Evolutionary conservation across 2,888 invertebrate genomes (phyloP).

Genomic region (Mylabris sibirica): DNA sequence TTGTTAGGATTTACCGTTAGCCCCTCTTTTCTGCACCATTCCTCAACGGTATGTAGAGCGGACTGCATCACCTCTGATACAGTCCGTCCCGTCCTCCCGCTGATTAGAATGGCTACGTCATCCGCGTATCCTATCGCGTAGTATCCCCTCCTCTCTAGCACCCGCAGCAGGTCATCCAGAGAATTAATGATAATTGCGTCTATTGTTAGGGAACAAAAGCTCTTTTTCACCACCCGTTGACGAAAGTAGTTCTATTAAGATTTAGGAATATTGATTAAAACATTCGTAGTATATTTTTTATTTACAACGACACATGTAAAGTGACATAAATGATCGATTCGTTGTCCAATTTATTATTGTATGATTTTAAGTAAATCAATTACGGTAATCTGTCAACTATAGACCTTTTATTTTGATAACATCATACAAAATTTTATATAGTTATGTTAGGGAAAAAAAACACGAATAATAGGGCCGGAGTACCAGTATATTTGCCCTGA

Average conservation of each 20-base stretch:
- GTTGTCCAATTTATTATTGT: slow-evolving; percentile 25
- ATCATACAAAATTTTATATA: not conserved
- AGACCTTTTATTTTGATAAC: slow-evolving; percentile 7
- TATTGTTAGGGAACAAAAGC: not conserved
- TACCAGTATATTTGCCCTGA: not conserved
- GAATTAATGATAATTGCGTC: not conserved
- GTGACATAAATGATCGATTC: slow-evolving; percentile 29
- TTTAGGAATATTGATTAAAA: slow-evolving; percentile 1
- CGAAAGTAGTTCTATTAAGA: not conserved
- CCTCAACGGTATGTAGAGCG: too few relatives aligned
- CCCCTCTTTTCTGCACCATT: too few relatives aligned
- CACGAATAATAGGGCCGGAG: not conserved
- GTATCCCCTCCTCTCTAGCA: too few relatives aligned
- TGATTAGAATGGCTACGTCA: too few relatives aligned
- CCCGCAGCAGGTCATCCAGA: too few relatives aligned
- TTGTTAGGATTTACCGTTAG: too few relatives aligned
- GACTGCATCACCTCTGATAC: too few relatives aligned
- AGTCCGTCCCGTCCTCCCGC: too few relatives aligned
- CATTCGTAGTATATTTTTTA: slow-evolving; percentile 18
- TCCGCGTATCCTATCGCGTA: too few relatives aligned
- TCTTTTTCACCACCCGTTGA: not conserved
- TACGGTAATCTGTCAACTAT: slow-evolving; percentile 11
- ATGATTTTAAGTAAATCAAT: slow-evolving; percentile 17
- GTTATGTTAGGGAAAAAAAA: too few relatives aligned
- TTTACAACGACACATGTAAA: slow-evolving; percentile 22